Evolutionary conservation across 2,113 vertebrate species (phyloP), one percentile per base, ranked within the genome.

Genomic region (Odocoileus hemionus): DNA sequence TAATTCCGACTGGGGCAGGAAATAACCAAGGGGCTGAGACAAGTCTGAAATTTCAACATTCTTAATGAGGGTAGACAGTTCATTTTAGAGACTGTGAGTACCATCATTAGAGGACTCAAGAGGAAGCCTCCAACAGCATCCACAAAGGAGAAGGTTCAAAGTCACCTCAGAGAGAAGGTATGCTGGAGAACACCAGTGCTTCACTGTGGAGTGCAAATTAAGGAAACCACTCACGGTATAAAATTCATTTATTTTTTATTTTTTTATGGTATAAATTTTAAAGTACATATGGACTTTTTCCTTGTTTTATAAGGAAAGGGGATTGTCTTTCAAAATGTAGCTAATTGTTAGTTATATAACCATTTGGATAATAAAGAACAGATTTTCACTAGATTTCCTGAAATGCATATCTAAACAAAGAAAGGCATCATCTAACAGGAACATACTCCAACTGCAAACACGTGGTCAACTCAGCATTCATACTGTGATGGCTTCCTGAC

Each of bases 71-170:
- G 36, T 25, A 93, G 92, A 95, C 92, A 96, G 95, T 78, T 96
- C 94, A 89, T 61, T 95, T 82, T 70, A 97, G 64, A 92, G 86
- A 88, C 19, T 47, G 33, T 85, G 80, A 98, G n/a, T n/a, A 43
- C 33, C 82, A 89, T 96, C 90, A 90, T 86, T 94, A 94, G 78
- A 93, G 76, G 96, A 74, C 78, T 95, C 90, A 28, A 33, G 92
- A 90, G 58, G 94, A 96, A 61, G 80, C 58, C 43, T 95, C 74
- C 84, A 96, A 87, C 58, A 97, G 94, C 58, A 97, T 80, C 94
- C 92, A 96, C 80, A 88, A 47, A 97, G 84, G 94, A 96, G 87
- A n/a, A 92, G 64, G 88, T 93, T 96, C 96, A 96, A 94, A 95
- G 94, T 98, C 90, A 96, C 19, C 76, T 96, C 94, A 93, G 93